These are phyloP conservation scores for Plectropomus leopardus DNA, from an alignment of 2,113 vertebrate genomes.

Conservation along the genomic window DNA sequence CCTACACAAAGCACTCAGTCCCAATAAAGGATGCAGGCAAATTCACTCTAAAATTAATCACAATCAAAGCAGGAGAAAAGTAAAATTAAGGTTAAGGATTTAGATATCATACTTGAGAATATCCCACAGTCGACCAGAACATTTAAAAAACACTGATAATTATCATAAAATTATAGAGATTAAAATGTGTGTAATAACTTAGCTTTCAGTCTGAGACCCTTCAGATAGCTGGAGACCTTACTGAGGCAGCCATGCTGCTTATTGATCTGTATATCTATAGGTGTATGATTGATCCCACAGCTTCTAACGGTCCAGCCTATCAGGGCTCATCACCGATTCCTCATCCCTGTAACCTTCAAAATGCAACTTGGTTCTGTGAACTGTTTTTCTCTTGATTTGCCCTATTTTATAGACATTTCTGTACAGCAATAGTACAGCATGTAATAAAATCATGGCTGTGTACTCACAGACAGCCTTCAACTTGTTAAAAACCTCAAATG, in stretches of 20 bases:
- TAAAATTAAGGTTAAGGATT: slow-evolving; percentile 22
- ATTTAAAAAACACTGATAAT: slow-evolving; percentile 25
- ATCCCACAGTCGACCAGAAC: slow-evolving; percentile 27
- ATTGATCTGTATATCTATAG: slow-evolving; percentile 52
- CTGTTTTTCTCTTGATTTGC: slow-evolving; percentile 7
- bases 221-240: slow-evolving; percentile 15
- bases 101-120: slow-evolving; percentile 18
- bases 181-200: slow-evolving; percentile 40
- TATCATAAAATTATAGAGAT: background rate
- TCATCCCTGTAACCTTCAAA: background rate
- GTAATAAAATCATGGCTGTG: background rate
- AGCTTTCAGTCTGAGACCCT: slow-evolving; percentile 10
- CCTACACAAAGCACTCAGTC: slow-evolving; percentile 33
- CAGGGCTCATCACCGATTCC: slow-evolving; percentile 29
- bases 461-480: background rate
- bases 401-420: background rate
- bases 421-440: background rate
- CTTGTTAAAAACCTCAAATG: background rate
- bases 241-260: background rate
- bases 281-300: slow-evolving; percentile 38
- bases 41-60: slow-evolving; percentile 33
- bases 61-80: slow-evolving; percentile 25
- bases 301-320: slow-evolving; percentile 35
- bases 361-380: background rate
- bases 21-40: slow-evolving; percentile 32